Percentiles rank a stretch among this genome's conserved stretches.
Evolutionary conservation across 2,797 vertebrate species (phyloP).

Genomic region (Platyrinchus mystaceus): DNA sequence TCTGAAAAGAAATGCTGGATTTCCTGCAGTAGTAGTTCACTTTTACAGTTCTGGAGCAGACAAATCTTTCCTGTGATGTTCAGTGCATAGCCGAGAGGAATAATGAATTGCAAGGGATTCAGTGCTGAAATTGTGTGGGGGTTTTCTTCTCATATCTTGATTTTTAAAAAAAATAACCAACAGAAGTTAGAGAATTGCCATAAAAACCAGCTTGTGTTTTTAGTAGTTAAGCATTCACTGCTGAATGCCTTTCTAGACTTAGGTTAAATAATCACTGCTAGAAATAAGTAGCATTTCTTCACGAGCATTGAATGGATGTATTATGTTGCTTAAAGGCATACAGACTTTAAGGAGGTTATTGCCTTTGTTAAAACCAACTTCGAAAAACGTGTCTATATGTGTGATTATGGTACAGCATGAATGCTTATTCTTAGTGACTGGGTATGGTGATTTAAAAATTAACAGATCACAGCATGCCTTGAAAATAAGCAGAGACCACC

Average conservation of each 20-base stretch:
- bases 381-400: background rate
- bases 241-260: background rate
- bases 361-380: constrained; percentile 33
- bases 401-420: background rate
- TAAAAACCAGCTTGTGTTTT: background rate
- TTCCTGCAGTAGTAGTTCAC: constrained; percentile 66
- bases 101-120: constrained; percentile 5
- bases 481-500: background rate
- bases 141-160: constrained; percentile 46
- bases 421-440: constrained; percentile 53
- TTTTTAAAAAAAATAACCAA: constrained; percentile 35
- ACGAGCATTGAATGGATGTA: background rate
- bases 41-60: constrained; percentile 46
- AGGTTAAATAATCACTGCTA: constrained; percentile 28
- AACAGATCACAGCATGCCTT: background rate
- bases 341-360: constrained; percentile 59
- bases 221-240: background rate
- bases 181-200: constrained; percentile 23
- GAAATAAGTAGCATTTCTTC: constrained; percentile 40
- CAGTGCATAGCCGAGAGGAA: constrained; percentile 39
- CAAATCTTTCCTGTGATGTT: background rate
- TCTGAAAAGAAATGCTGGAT: constrained; percentile 41
- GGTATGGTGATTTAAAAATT: constrained; percentile 19
- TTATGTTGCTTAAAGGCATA: background rate
- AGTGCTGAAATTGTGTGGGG: background rate